Base-by-base conservation (phyloP, 2,797 vertebrate genomes). In the Ptychadena robeensis region DNA sequence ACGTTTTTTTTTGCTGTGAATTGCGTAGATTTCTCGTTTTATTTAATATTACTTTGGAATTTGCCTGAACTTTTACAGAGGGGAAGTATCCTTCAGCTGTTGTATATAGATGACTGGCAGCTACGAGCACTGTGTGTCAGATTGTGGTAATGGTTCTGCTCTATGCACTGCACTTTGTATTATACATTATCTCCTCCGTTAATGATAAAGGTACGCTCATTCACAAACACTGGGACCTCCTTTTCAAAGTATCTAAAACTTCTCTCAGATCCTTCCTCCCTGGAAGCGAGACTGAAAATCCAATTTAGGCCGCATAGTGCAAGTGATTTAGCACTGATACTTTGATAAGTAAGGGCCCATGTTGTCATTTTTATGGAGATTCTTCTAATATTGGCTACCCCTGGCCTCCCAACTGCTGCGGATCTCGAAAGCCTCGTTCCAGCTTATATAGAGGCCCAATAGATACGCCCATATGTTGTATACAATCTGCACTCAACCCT, bases 101-200 rank as follows among this genome's bases (percentile, higher is more conserved):
- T 34, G 34, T 74, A 74, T 40, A 64, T 61, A 76, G 59, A 40
- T 37, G n/a, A 48, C 35, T 22, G 75, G 75, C 75, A 78, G 75
- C 75, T 78, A 53, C 65, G n/a, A 67, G 28, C 61, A 32, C 38
- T 66, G 63, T 78, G 28, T 66, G 40, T 5, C 44, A 53, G 15
- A 53, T 53, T 53, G 44, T 53, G 18, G 44, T 53, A 53, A 53
- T 18, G 44, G 44, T 53, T 53, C 18, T 66, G 64, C 30, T 18
- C 64, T 66, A 31, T 64, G 63, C 64, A 75, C 2, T 18, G 73
- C 73, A 78, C 63, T 67, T 44, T 67, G 63, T 31, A 78, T 67
- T 7, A 22, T 28, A 32, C 10, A 27, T 10, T 31, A 40, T 67
- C 64, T 48, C 63, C 38, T 40, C 73, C 61, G n/a, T 30, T 27